A percentile compares a stretch with the other conserved stretches of the same genome.
Evolutionary conservation across 2,888 invertebrate species (phyloP).

Genomic region (Diadegma fenestrale): DNA sequence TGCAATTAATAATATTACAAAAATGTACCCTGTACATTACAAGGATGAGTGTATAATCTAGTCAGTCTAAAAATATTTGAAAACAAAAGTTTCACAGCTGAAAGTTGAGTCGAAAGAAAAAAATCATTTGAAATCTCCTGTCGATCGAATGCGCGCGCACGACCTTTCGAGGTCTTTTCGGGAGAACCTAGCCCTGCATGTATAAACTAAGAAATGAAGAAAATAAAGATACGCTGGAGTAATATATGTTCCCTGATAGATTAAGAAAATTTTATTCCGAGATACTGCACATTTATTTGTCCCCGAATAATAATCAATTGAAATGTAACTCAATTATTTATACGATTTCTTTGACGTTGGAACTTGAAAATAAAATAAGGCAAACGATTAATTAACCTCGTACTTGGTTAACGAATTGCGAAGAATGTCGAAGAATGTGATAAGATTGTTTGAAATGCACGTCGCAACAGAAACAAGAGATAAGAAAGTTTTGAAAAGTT

Average conservation of each 20-base stretch:
- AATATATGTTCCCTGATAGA: conserved; percentile 52
- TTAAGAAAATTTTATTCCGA: conserved; percentile 61
- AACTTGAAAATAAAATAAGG: conserved; percentile 25
- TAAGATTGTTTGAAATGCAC: conserved; percentile 69
- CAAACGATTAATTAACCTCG: conserved; percentile 36
- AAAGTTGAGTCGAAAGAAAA: conserved; percentile 37
- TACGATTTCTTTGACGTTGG: conserved; percentile 15
- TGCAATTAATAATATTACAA: conserved; percentile 19
- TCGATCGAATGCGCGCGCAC: conserved; percentile 57
- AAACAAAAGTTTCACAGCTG: background rate
- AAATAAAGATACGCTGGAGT: conserved; percentile 37
- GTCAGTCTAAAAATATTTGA: conserved; percentile 71
- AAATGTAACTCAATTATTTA: conserved; percentile 39
- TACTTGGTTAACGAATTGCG: conserved; percentile 44
- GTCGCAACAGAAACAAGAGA: conserved; percentile 48
- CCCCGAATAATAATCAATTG: conserved; percentile 37
- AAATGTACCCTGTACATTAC: conserved; percentile 64
- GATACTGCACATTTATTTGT: conserved; percentile 63
- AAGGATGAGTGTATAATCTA: conserved; percentile 78
- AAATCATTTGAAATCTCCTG: background rate
- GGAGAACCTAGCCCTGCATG: conserved; percentile 34
- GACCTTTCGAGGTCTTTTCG: conserved; percentile 51
- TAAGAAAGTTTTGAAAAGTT: conserved; percentile 57
- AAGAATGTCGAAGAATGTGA: conserved; percentile 73
- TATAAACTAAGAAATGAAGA: conserved; percentile 58